These are phyloP conservation scores for Nymphicus hollandicus DNA, from an alignment of 2,113 vertebrate genomes.

Conservation along the genomic window DNA sequence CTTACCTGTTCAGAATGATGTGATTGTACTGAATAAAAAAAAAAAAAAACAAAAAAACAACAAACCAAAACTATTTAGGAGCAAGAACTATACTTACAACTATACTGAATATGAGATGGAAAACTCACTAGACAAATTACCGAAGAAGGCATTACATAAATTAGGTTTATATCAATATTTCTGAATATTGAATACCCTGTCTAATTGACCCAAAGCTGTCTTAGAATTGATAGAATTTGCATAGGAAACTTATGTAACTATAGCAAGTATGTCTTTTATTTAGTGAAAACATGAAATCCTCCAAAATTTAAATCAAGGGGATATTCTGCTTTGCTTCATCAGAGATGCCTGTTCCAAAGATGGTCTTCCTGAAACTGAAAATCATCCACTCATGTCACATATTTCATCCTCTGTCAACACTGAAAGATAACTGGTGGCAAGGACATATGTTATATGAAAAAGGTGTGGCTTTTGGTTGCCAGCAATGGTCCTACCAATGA, in stretches of 20 bases:
- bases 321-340: not conserved
- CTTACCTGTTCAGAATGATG: not conserved
- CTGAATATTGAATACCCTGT: not conserved
- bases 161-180: not conserved
- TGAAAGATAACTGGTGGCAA: not conserved
- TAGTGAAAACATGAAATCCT: not conserved
- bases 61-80: not conserved
- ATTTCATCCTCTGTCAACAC: not conserved
- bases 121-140: not conserved
- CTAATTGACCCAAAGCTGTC: not conserved
- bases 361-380: not conserved
- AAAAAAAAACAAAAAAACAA: no score
- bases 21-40: not conserved
- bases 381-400: not conserved
- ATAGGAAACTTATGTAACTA: not conserved
- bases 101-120: not conserved
- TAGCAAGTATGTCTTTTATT: not conserved
- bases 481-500: not conserved
- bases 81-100: not conserved
- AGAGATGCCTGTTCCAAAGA: not conserved
- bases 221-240: not conserved
- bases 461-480: not conserved
- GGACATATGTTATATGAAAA: not conserved
- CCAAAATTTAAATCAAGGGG: not conserved
- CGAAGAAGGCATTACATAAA: not conserved